Evolutionary conservation across 1,140 invertebrate species (phyloP).

Genomic region (Achroia grisella): DNA sequence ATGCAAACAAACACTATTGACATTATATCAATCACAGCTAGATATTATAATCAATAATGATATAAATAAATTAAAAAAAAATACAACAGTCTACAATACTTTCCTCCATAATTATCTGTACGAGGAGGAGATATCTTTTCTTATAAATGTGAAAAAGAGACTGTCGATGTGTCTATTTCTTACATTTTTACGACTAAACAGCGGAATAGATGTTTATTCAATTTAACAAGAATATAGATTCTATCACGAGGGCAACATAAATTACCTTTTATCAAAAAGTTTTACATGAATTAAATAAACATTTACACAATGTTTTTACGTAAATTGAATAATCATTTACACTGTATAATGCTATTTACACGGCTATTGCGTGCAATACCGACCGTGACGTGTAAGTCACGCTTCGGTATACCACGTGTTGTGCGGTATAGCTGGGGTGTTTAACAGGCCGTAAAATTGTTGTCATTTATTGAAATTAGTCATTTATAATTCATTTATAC

Average conservation of each 20-base stretch:
- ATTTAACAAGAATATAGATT: no score
- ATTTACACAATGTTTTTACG: background rate
- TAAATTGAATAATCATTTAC: background rate
- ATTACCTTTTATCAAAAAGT: background rate
- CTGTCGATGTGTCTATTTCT: background rate
- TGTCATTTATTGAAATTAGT: conserved; percentile 6
- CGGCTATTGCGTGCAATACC: conserved; percentile 25
- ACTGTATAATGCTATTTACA: conserved; percentile 12
- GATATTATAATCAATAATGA: no score
- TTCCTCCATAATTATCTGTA: no score
- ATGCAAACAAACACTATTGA: no score
- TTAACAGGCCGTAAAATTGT: conserved; percentile 8
- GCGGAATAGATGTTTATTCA: no score
- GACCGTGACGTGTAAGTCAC: conserved; percentile 27
- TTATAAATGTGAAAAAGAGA: no score
- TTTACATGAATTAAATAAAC: background rate
- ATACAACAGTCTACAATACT: no score
- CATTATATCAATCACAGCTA: no score
- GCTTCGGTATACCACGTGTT: conserved; percentile 28
- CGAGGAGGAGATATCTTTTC: no score
- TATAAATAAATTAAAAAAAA: no score
- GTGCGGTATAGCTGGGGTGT: conserved; percentile 7
- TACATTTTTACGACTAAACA: background rate
- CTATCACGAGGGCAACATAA: no score
- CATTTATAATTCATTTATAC: no score